Percentiles rank a stretch among this genome's conserved stretches.
phyloP scores from a whole-genome alignment of 1,140 invertebrate species.

The Pseudomyrmex pallidus region DNA sequence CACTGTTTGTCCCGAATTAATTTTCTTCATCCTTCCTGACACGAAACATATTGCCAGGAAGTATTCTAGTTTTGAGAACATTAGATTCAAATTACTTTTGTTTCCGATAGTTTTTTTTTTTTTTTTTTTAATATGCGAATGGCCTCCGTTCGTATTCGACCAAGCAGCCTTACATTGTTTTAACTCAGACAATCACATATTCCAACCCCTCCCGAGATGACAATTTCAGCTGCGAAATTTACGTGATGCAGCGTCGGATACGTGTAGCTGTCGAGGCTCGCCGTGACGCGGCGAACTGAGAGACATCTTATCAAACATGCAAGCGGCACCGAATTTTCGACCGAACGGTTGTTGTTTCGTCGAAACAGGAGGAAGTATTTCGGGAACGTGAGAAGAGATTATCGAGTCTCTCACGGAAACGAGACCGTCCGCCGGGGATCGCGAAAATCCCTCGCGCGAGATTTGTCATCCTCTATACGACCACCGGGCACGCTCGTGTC shows the following conservation, averaged over 20 bases:
- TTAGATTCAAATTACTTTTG: not conserved
- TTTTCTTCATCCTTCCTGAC: constrained; percentile 10
- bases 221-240: constrained; percentile 11
- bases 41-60: not conserved
- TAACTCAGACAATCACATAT: not conserved
- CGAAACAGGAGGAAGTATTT: constrained; percentile 4
- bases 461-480: constrained; percentile 66
- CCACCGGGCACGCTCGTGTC: constrained; percentile 67
- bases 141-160: no score
- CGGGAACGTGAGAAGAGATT: constrained; percentile 31
- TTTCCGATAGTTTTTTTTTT: not conserved
- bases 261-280: constrained; percentile 32
- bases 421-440: constrained; percentile 47
- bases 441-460: constrained; percentile 65
- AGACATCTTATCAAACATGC: constrained; percentile 56
- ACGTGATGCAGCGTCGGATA: not conserved
- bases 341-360: constrained; percentile 10
- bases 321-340: constrained; percentile 57
- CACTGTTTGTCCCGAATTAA: constrained; percentile 15
- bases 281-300: not conserved
- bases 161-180: not conserved
- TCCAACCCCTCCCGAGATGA: not conserved
- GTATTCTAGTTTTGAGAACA: not conserved
- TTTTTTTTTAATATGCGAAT: not conserved
- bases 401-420: constrained; percentile 66